phyloP scores from a whole-genome alignment of 2,113 vertebrate species.

The Dendropsophus ebraccatus region DNA sequence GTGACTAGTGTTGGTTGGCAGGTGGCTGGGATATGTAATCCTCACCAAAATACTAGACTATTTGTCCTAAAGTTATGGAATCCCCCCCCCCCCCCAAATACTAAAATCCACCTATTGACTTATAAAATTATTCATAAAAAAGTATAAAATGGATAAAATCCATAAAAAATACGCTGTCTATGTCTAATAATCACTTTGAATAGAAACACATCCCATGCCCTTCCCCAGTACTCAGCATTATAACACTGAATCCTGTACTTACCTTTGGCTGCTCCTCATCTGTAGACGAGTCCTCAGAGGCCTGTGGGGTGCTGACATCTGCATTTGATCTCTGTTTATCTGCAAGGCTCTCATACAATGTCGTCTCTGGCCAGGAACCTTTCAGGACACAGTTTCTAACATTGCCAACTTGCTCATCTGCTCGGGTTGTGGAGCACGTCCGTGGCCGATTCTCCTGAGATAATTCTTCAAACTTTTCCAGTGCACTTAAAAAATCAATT shows the following conservation, averaged over 20 bases:
- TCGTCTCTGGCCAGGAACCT: conserved; percentile 65
- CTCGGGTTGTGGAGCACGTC: conserved; percentile 72
- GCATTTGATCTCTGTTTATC: conserved; percentile 68
- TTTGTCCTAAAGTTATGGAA: too few relatives aligned
- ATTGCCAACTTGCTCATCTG: conserved; percentile 72
- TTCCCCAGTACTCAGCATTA: too few relatives aligned
- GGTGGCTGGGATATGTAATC: too few relatives aligned
- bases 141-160: not conserved
- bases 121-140: not conserved
- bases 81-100: too few relatives aligned
- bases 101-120: too few relatives aligned
- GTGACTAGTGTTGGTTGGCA: too few relatives aligned
- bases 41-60: too few relatives aligned
- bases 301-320: conserved; percentile 68
- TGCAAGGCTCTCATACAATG: conserved; percentile 59
- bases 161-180: not conserved
- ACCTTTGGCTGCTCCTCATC: conserved; percentile 80
- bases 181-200: too few relatives aligned
- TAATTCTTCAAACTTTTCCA: conserved; percentile 91
- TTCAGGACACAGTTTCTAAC: conserved; percentile 70
- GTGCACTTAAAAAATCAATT: conserved; percentile 92
- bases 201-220: too few relatives aligned
- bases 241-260: conserved; percentile 34
- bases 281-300: conserved; percentile 75
- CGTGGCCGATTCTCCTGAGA: conserved; percentile 79